Conservation (phyloP, 2,797 vertebrate genomes). For the Parauchenoglanis punctatus region DNA sequence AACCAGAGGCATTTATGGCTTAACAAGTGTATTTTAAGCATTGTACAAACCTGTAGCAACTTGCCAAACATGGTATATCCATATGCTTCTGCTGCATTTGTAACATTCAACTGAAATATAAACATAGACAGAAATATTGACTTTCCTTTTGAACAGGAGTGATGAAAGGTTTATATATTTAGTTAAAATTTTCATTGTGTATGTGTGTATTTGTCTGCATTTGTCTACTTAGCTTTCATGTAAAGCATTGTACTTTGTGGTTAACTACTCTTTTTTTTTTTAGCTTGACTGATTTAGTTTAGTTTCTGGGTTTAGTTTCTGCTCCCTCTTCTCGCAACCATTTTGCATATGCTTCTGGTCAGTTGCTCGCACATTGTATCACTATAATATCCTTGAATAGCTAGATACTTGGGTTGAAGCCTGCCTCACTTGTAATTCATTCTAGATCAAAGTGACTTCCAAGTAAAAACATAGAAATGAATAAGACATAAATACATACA, state of each 20-base stretch:
- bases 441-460: neutral
- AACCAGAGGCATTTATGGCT: neutral
- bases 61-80: conserved; percentile 86
- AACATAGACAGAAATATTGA: neutral
- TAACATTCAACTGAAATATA: conserved; percentile 80
- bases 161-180: neutral
- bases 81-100: conserved; percentile 74
- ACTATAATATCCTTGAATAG: neutral
- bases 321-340: neutral
- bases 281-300: neutral
- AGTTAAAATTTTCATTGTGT: neutral
- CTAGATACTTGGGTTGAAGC: neutral
- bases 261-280: neutral
- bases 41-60: conserved; percentile 82
- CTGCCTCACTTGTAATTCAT: neutral
- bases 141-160: neutral
- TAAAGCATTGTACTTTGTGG: neutral
- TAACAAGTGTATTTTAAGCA: neutral
- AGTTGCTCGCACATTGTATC: neutral
- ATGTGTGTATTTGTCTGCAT: neutral
- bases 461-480: neutral
- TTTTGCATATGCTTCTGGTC: neutral
- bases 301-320: neutral
- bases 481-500: conserved; percentile 14
- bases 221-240: too few relatives aligned